Conservation (phyloP, 2,888 invertebrate genomes). For the Apantesis nais region DNA sequence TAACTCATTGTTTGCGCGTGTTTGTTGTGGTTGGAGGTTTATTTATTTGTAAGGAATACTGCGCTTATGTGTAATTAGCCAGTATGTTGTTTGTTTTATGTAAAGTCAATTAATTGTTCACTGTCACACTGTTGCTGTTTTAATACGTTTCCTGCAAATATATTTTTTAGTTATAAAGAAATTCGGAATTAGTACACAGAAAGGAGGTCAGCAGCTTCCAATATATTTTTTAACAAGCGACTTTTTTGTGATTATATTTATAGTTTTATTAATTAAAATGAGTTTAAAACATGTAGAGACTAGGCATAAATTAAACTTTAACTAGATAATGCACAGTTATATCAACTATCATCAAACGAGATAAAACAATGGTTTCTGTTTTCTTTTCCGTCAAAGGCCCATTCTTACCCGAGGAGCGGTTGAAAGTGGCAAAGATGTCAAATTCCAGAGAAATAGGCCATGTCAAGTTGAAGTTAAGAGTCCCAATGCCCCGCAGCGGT, state of each 20-base stretch:
- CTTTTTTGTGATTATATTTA: neutral
- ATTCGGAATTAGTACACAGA: neutral
- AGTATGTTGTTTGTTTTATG: neutral
- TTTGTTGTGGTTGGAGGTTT: slow-evolving; percentile 31
- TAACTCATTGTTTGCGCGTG: slow-evolving; percentile 56
- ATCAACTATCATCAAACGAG: slow-evolving; percentile 11
- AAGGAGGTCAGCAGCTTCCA: neutral
- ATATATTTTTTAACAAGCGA: neutral
- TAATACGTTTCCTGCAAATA: too few species aligned
- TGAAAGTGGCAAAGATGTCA: slow-evolving; percentile 72
- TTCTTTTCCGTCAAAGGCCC: slow-evolving; percentile 36
- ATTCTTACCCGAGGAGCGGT: slow-evolving; percentile 50
- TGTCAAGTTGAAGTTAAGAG: slow-evolving; percentile 80
- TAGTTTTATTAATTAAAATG: neutral
- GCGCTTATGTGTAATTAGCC: neutral
- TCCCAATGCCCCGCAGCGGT: slow-evolving; percentile 72
- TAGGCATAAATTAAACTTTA: neutral
- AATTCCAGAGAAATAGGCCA: slow-evolving; percentile 77
- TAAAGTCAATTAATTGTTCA: neutral
- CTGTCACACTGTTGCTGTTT: rapidly evolving
- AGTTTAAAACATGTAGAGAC: neutral
- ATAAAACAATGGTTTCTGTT: slow-evolving; percentile 17
- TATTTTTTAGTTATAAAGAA: neutral
- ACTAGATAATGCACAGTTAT: neutral
- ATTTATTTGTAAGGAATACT: slow-evolving; percentile 13